A percentile compares a stretch with the other conserved stretches of the same genome.
Evolutionary conservation across 2,888 invertebrate genomes (phyloP).

Genomic region (Aethes cnicana): DNA sequence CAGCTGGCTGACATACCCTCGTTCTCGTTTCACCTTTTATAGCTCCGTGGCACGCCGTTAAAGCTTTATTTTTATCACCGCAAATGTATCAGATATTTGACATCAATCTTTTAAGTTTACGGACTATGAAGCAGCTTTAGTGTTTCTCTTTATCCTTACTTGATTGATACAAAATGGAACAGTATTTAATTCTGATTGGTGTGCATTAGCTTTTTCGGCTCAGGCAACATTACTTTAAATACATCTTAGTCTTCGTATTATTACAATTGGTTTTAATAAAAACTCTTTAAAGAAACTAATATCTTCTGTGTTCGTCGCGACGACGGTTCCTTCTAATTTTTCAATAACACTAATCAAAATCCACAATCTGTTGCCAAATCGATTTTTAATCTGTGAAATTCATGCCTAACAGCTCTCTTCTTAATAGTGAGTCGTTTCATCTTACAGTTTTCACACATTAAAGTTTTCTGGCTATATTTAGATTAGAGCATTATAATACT

Average conservation of each 20-base stretch:
- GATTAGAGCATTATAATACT: conserved; percentile 44
- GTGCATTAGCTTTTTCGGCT: no score
- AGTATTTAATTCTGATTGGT: no score
- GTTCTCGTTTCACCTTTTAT: conserved; percentile 57
- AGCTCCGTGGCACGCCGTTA: conserved; percentile 55
- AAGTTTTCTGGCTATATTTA: conserved; percentile 54
- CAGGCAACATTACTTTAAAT: no score
- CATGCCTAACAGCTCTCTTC: background rate
- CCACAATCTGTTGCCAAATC: background rate
- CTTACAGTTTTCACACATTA: conserved; percentile 36
- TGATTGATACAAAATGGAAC: background rate
- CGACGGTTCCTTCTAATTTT: background rate
- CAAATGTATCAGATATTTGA: conserved; percentile 36
- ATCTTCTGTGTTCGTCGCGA: background rate
- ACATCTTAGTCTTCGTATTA: no score
- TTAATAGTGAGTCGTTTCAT: conserved; percentile 4
- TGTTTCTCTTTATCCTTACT: background rate
- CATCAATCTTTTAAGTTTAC: conserved; percentile 22
- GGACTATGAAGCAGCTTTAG: conserved; percentile 4
- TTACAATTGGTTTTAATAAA: no score
- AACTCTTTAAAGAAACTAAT: no score
- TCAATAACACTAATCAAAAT: conserved; percentile 8
- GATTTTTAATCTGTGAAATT: conserved; percentile 3
- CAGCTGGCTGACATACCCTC: conserved; percentile 49
- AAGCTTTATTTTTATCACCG: conserved; percentile 57